Base-by-base conservation (phyloP, 2,797 vertebrate species). In the Poecile montanus region DNA sequence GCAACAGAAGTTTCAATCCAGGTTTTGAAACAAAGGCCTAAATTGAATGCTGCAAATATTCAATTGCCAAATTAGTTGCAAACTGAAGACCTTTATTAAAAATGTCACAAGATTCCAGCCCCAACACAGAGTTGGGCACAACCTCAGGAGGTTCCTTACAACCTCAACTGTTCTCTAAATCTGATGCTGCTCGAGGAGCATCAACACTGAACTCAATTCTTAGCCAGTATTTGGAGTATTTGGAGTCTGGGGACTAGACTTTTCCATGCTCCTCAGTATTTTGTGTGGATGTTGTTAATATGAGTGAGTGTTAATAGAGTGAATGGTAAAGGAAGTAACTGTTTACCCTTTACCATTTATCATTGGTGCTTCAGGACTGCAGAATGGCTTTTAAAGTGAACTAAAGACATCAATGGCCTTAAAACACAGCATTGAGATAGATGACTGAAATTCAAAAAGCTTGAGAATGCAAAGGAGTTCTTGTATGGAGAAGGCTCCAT, bases 251-350 rank as follows among this genome's bases (percentile, higher is more conserved):
- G 62, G 61, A 76, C 36, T 27, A 75, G 32, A 85, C 27, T n/a
- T 77, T 34, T 51, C n/a, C 11, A 10, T 60, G 70, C 22, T 73
- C 21, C 40, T 66, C 18, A 1, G 34, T n/a, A 44, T 16, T 81
- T 13, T 13, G 77, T 11, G 16, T 44, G 45, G 42, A 50, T 45
- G 34, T 32, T 50, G 22, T 67, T 79, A 91, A 47, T 19, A 48
- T 2, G 10, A 92, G 29, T 12, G n/a, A 81, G 45, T 10, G 23
- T 63, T 66, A 81, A 85, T 42, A 68, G 8, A 82, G 29, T 2
- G 36, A 77, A 30, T 16, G 30, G 40, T 86, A 81, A 75, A 93
- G 88, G 65, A 91, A 90, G 45, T 56, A 76, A 80, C 70, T 44
- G 48, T 81, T 91, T 57, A 88, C 26, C 27, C 25, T 70, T 87